Percentiles rank a stretch among this genome's conserved stretches.
phyloP scores from a whole-genome alignment of 1,140 invertebrate species.

The Araneus ventricosus region DNA sequence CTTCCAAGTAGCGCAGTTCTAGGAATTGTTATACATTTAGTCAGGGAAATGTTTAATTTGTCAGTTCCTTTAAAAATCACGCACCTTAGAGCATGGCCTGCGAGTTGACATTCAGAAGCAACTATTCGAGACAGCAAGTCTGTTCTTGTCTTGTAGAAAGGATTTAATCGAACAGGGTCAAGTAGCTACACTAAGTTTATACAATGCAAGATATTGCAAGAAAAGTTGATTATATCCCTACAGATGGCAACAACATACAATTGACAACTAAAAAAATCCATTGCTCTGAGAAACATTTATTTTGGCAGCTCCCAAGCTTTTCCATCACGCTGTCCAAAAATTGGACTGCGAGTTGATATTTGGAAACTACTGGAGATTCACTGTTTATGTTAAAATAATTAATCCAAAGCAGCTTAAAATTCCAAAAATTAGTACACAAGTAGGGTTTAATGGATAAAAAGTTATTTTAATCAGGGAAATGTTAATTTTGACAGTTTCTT shows the following conservation, averaged over 20 bases:
- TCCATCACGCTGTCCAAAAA: too few species aligned
- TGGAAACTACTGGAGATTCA: too few species aligned
- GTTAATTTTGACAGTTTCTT: constrained; percentile 48
- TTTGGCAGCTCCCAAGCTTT: too few species aligned
- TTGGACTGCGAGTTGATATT: too few species aligned
- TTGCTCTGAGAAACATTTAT: too few species aligned
- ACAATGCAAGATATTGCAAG: neutral
- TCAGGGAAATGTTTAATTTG: constrained; percentile 39
- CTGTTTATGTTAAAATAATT: too few species aligned
- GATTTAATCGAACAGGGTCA: neutral
- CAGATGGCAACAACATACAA: neutral
- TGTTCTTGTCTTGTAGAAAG: neutral
- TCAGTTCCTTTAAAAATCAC: neutral
- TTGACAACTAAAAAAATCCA: too few species aligned
- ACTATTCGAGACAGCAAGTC: neutral
- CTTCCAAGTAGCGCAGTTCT: constrained; percentile 59
- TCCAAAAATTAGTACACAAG: too few species aligned
- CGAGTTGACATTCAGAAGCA: neutral
- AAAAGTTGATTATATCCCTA: neutral
- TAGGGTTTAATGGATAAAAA: too few species aligned
- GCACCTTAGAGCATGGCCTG: neutral
- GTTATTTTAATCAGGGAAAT: neutral
- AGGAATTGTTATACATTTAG: constrained; percentile 23
- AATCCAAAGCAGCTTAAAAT: too few species aligned
- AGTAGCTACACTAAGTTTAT: neutral